Evolutionary conservation across 2,113 vertebrate species (phyloP), one percentile per base, ranked within the genome.

Genomic region (Centropristis striata): DNA sequence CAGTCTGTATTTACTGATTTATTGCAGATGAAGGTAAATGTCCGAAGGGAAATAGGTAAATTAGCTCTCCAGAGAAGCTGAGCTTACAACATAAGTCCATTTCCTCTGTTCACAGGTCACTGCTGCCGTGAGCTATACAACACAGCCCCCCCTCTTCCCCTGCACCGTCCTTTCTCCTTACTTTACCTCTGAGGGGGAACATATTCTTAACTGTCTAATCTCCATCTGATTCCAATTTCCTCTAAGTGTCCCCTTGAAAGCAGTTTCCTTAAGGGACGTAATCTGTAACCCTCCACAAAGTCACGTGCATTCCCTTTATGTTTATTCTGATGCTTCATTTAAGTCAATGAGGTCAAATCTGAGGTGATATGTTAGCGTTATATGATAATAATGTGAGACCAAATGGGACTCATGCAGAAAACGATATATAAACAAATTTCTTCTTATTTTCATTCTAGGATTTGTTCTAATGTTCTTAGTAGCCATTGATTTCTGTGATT

Each of bases 161-260:
- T 21, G 6, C n/a, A 59, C 32, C n/a, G 12, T 53, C 46, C 15
- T 11, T 51, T 86, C 83, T 77, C 79, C 51, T 81, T 42, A 65
- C 54, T 64, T 83, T 86, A 84, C 71, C 85, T 89, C 79, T 25
- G 51, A 75, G 47, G 61, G 42, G 58, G 23, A 67, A 58, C 37
- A 42, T 69, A 49, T 67, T 75, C 67, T 47, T 54, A 28, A 75
- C 25, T 51, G 14, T 79, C 60, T 85, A 78, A 80, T 80, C 80
- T 55, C 75, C 82, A 86, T 82, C 87, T 90, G 84, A 88, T 73
- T 82, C 66, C 63, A 86, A 84, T 87, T 88, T 84, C 79, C 81
- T 81, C 28, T 47, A 65, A 76, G 28, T 76, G 59, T 75, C 70
- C 66, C 58, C 9, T 36, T 80, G 51, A 80, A 78, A 83, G 69